Percentiles rank a stretch among this genome's conserved stretches.
Evolutionary conservation across 2,113 vertebrate species (phyloP).

Genomic region (Phrynosoma platyrhinos): DNA sequence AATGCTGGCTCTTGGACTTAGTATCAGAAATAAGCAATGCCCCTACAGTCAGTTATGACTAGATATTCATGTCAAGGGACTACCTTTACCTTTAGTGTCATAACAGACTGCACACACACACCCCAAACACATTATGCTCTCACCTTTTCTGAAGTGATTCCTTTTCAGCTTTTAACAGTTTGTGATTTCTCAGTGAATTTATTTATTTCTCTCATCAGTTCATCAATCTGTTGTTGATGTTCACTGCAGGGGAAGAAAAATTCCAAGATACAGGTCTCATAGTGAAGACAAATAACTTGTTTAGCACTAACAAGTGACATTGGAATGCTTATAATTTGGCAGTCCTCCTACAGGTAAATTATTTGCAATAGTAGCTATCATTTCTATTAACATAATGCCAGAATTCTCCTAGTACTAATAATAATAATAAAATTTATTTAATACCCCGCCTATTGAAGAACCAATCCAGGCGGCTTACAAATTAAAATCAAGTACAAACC

Average conservation of each 20-base stretch:
- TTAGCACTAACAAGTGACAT: not conserved
- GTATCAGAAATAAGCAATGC: too few species aligned
- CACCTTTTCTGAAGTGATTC: constrained; percentile 38
- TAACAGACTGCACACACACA: too few species aligned
- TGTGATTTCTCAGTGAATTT: constrained; percentile 32
- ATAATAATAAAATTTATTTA: too few species aligned
- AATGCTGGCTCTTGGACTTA: too few species aligned
- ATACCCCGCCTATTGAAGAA: too few species aligned
- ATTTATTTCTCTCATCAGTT: constrained; percentile 49
- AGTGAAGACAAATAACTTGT: not conserved
- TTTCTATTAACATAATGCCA: not conserved
- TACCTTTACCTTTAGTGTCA: too few species aligned
- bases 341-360: not conserved
- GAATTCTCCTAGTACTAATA: not conserved
- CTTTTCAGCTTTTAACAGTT: constrained; percentile 39
- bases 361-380: not conserved
- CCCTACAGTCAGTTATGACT: too few species aligned
- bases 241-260: constrained; percentile 36
- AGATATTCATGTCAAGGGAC: too few species aligned
- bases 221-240: constrained; percentile 53
- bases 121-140: not conserved
- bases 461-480: too few species aligned
- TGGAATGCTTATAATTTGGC: not conserved
- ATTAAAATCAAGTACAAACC: too few species aligned
- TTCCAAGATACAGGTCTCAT: not conserved